Percentiles rank a stretch among this genome's conserved stretches.
phyloP scores from a whole-genome alignment of 2,113 vertebrate genomes.

The Macrotis lagotis region DNA sequence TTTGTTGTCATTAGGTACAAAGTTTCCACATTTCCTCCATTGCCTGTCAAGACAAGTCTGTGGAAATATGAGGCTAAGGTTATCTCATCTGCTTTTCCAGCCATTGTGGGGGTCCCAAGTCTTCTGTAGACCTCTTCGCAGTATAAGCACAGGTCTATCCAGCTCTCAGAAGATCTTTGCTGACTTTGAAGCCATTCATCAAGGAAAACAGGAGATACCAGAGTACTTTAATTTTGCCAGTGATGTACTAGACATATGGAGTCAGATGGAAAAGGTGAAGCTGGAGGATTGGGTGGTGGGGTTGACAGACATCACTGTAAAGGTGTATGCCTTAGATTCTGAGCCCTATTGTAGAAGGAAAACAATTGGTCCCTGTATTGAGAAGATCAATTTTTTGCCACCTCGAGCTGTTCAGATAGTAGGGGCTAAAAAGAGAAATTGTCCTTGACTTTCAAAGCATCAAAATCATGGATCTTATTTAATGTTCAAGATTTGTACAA shows the following conservation, averaged over 20 bases:
- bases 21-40: background rate
- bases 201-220: constrained; percentile 76
- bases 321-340: background rate
- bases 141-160: background rate
- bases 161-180: constrained; percentile 19
- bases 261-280: constrained; percentile 84
- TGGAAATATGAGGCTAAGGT: constrained; percentile 26
- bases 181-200: constrained; percentile 82
- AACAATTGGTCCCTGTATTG: background rate
- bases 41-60: background rate
- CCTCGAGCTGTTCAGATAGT: background rate
- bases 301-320: background rate
- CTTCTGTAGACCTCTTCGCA: background rate
- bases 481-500: background rate
- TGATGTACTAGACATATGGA: constrained; percentile 86
- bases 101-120: background rate
- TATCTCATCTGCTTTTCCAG: constrained; percentile 5
- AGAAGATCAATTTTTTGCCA: background rate
- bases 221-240: constrained; percentile 89
- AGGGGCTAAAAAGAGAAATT: background rate
- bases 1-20: background rate
- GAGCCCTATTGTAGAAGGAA: background rate
- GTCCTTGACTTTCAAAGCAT: background rate
- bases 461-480: background rate
- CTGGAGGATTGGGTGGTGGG: no score